A percentile compares a stretch with the other conserved stretches of the same genome.
Conservation (phyloP, 2,797 vertebrate genomes). For the Epinephelus malabaricus region DNA sequence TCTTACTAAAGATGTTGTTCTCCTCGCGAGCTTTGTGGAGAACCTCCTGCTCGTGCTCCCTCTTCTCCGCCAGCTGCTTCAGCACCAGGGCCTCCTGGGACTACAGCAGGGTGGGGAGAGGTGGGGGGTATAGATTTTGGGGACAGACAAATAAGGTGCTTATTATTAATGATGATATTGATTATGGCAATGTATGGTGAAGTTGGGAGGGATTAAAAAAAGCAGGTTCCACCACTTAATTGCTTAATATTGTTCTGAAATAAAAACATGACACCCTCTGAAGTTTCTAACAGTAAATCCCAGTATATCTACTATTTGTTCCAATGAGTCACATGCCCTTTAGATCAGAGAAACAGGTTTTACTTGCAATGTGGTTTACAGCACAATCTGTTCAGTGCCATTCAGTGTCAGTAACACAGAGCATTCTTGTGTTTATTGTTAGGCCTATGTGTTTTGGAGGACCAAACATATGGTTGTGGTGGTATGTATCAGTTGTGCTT, state of each 20-base stretch:
- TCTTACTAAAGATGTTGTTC: slow-evolving; percentile 92
- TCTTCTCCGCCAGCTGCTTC: slow-evolving; percentile 91
- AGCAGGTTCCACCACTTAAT: no score
- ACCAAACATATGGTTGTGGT: no score
- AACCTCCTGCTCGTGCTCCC: slow-evolving; percentile 90
- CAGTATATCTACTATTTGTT: background rate
- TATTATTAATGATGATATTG: background rate
- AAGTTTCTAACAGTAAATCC: background rate
- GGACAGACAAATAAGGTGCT: background rate
- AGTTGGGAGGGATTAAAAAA: background rate
- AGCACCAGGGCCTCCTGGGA: slow-evolving; percentile 91
- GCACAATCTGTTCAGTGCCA: background rate
- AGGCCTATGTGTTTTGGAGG: no score
- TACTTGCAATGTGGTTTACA: background rate
- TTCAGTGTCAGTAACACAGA: no score
- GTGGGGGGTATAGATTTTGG: background rate
- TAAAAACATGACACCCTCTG: no score
- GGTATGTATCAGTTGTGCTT: background rate
- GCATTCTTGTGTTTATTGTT: no score
- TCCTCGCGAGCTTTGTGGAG: slow-evolving; percentile 91
- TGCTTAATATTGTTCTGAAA: no score
- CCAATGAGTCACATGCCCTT: background rate
- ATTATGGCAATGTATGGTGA: background rate
- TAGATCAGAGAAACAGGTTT: background rate
- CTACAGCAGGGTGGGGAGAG: slow-evolving; percentile 60